Evolutionary conservation across 1,140 invertebrate species (phyloP).

Genomic region (Helicoverpa armigera): DNA sequence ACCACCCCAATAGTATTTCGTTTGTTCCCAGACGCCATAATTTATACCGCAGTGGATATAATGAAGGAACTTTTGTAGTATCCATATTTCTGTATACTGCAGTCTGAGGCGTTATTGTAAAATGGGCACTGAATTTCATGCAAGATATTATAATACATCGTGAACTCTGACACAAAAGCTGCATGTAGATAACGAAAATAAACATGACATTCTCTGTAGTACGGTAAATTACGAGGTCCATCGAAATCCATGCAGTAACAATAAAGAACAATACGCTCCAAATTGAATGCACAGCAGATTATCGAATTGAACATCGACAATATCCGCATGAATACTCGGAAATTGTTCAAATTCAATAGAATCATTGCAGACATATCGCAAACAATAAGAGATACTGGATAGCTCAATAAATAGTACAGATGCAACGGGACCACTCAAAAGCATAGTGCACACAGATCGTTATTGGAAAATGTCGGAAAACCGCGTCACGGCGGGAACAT

Average conservation of each 20-base stretch:
- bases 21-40: conserved; percentile 3
- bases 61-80: conserved; percentile 17
- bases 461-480: conserved; percentile 32
- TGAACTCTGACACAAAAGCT: background rate
- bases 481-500: conserved; percentile 33
- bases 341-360: conserved; percentile 38
- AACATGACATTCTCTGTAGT: conserved; percentile 1
- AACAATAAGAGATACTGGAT: conserved; percentile 36
- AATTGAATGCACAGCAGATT: conserved; percentile 32
- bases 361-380: conserved; percentile 24
- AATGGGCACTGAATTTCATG: background rate
- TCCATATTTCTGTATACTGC: conserved; percentile 4
- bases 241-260: conserved; percentile 14
- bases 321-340: conserved; percentile 24
- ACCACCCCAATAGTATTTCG: conserved; percentile 19
- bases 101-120: conserved; percentile 2
- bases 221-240: conserved; percentile 1
- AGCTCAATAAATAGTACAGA: conserved; percentile 39
- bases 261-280: conserved; percentile 36
- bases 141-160: background rate
- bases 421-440: conserved; percentile 27
- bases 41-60: conserved; percentile 23
- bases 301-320: conserved; percentile 26
- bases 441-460: conserved; percentile 37
- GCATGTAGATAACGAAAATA: conserved; percentile 18